Evolutionary conservation across 2,113 vertebrate species (phyloP), one percentile per base, ranked within the genome.

Genomic region (Trematomus loennbergii): DNA sequence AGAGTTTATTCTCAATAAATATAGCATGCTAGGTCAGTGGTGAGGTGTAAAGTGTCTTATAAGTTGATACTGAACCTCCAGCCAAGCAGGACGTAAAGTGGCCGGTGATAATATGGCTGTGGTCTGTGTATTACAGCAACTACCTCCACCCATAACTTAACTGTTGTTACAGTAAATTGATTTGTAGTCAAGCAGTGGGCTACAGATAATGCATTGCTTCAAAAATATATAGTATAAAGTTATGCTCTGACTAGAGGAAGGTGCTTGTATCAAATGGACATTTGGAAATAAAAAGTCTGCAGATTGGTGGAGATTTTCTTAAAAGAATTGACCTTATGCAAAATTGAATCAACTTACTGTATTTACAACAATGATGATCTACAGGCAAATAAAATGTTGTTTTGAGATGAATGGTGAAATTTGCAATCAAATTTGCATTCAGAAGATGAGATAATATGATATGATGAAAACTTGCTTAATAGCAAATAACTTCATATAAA

Each of bases 131-230:
- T 62, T 13, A 58, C 60, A 5, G n/a, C 10, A 18, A 66, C 52
- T 72, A 45, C 62, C 29, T 75, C 62, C 48, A 48, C 13, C 22
- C 10, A 55, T 15, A 11, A n/a, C 48, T 45, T 22, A 12, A 49
- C 49, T 63, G 45, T 29, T 62, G 36, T 81, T 55, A 69, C 40
- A 43, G 57, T 63, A 57, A 62, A 81, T 25, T 25, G 25, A 54
- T 53, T 57, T 60, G 53, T 43, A 61, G 43, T 58, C 48, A 54
- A 73, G 63, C 36, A 45, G 62, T 13, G 53, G 48, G 63, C 29
- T 45, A 36, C 29, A 64, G 59, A 55, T 13, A 15, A 50, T 15
- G 33, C 59, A 61, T 61, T 4, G 3, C 40, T 61, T 59, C 57
- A 43, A 29, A 29, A 29, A 29, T 29, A 29, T 29, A 29, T 29